These are phyloP conservation scores for Drosophila paranaensis DNA, from an alignment of 2,888 invertebrate species.

Conservation along the genomic window DNA sequence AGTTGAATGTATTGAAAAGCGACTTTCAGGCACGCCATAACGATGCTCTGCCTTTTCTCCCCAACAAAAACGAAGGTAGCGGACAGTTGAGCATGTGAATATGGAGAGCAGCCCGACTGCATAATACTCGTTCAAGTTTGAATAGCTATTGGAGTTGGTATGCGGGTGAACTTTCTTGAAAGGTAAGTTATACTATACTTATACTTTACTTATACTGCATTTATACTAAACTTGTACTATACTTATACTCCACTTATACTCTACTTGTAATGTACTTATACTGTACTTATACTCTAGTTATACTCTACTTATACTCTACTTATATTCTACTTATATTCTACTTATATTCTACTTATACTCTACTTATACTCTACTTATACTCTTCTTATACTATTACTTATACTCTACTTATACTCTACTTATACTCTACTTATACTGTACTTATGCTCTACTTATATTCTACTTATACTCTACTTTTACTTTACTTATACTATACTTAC, in stretches of 20 bases:
- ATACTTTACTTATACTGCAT: not conserved
- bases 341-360: not conserved
- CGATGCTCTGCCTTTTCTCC: conserved; percentile 6
- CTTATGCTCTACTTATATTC: not conserved
- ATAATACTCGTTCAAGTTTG: not conserved
- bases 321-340: not conserved
- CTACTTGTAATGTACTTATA: not conserved
- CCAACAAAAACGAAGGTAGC: not conserved
- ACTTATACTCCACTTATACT: not conserved
- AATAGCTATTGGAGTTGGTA: not conserved
- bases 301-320: not conserved
- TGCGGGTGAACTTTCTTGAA: not conserved
- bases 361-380: not conserved
- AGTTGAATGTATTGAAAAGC: conserved; percentile 19
- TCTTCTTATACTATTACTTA: no score
- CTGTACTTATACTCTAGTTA: not conserved
- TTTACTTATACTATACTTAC: not conserved
- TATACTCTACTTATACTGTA: not conserved
- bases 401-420: no score
- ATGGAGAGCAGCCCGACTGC: not conserved
- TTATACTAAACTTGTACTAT: not conserved
- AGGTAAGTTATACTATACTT: not conserved
- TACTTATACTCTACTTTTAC: not conserved
- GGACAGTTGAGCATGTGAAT: not conserved
- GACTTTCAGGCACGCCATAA: conserved; percentile 15